Conservation (phyloP, 92 coral and sea anemone genomes). For the Anthopleura xanthogrammica region DNA sequence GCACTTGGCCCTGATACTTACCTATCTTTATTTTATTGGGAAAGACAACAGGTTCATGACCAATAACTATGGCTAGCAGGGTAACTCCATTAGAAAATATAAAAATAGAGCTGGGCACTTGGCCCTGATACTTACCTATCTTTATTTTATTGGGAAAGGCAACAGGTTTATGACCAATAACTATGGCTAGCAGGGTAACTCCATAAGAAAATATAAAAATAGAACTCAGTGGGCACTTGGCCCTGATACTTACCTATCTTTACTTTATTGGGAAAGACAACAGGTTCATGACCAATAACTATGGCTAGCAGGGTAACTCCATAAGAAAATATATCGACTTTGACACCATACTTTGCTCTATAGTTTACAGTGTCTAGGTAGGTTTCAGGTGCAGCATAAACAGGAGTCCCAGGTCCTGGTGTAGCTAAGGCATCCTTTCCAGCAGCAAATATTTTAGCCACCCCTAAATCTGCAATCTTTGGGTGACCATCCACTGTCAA, state of each 20-base stretch:
- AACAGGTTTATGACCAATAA: constrained; percentile 71
- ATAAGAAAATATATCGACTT: constrained; percentile 76
- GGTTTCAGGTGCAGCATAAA: constrained; percentile 79
- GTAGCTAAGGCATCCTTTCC: constrained; percentile 67
- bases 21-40: constrained; percentile 43
- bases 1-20: neutral
- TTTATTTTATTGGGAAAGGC: constrained; percentile 50
- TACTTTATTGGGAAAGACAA: constrained; percentile 48
- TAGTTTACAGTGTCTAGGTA: constrained; percentile 30
- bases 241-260: constrained; percentile 16
- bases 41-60: constrained; percentile 70
- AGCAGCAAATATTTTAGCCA: constrained; percentile 65
- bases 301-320: constrained; percentile 67
- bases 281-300: constrained; percentile 75
- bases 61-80: constrained; percentile 60
- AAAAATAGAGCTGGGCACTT: too few relatives aligned
- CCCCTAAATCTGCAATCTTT: constrained; percentile 80
- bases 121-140: constrained; percentile 21
- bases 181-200: constrained; percentile 58
- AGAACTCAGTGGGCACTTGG: too few relatives aligned
- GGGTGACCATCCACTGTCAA: constrained; percentile 51
- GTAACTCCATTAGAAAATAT: constrained; percentile 77
- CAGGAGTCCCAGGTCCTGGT: constrained; percentile 67
- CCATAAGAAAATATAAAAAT: constrained; percentile 79
- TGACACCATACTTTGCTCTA: constrained; percentile 58